Base-by-base conservation (phyloP, 1,140 invertebrate species). In the Thaumetopoea pityocampa region DNA sequence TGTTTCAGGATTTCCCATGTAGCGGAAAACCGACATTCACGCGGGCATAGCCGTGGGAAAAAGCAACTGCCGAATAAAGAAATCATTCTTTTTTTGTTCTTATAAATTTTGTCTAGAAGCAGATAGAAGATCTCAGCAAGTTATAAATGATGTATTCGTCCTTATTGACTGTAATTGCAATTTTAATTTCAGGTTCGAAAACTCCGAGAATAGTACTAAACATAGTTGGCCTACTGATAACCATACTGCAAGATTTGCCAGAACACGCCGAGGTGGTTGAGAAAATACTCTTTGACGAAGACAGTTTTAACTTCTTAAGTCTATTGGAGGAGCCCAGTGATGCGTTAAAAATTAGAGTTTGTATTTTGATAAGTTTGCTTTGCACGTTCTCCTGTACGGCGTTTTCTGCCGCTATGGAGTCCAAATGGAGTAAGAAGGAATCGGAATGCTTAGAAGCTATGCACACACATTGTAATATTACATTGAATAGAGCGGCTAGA, bases 261-360 rank as follows among this genome's bases (percentile, higher is more conserved):
- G 91, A 93, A 62, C 92, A 94, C 63, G 88, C 88, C 0, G 90
- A 91, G 38, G 85, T 94, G 0, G 89, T 95, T 0, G 92, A 93
- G 58, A 89, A 89, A 51, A 89, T 95, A 37, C 64, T 93, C 0
- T 87, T 90, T 24, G 83, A 86, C 7, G 62, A 71, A 38, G 42
- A 81, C 2, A 71, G 69, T 3, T 85, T 92, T 9, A 86, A 89
- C 42, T 81, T 93, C 23, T 67, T 85, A 5, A 77, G 74, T 26
- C 81, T 93, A 7, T 65, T 94, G 10, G 85, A 87, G 43, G 89
- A 92, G 64, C 82, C 85, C 0, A 89, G 89, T 58, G 81, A 87
- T 23, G 58, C 88, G 1, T 36, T 94, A 3, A 87, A 87, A 46
- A 86, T 89, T 35, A 87, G 92, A 66, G 86, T 86, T 6, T 94